phyloP scores from a whole-genome alignment of 2,113 vertebrate species.

The Malurus cyaneus region DNA sequence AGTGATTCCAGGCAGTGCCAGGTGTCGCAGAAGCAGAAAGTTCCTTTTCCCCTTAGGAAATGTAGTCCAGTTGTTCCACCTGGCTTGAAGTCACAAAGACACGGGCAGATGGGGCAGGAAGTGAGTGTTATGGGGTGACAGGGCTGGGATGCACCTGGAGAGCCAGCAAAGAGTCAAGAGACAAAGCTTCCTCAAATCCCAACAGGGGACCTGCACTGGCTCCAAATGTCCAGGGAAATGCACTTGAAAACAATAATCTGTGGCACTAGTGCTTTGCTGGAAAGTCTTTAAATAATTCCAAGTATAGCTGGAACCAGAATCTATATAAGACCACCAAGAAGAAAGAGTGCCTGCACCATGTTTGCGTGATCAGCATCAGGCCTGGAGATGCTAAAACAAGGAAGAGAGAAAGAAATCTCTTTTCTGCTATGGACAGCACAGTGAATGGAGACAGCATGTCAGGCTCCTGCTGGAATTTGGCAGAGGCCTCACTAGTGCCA shows the following conservation, averaged over 20 bases:
- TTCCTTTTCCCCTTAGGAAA: background rate
- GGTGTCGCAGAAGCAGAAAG: background rate
- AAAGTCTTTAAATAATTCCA: background rate
- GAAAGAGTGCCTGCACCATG: background rate
- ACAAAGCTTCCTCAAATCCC: background rate
- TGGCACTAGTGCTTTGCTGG: background rate
- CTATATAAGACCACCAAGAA: background rate
- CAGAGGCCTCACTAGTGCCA: fast-evolving
- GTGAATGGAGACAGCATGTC: background rate
- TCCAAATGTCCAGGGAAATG: background rate
- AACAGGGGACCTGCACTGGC: background rate
- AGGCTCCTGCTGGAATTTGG: background rate
- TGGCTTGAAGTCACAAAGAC: background rate
- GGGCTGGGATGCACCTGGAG: background rate
- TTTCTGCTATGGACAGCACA: background rate
- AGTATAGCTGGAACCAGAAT: background rate
- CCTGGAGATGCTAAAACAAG: background rate
- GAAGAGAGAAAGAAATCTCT: background rate
- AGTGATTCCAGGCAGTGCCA: background rate
- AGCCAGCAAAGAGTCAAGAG: background rate
- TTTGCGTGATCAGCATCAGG: background rate
- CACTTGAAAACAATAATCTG: background rate
- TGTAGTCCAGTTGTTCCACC: background rate
- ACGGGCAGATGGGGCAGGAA: background rate
- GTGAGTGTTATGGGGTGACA: background rate